Evolutionary conservation across 1,140 invertebrate genomes (phyloP).

Genomic region (Pristionchus pacificus): DNA sequence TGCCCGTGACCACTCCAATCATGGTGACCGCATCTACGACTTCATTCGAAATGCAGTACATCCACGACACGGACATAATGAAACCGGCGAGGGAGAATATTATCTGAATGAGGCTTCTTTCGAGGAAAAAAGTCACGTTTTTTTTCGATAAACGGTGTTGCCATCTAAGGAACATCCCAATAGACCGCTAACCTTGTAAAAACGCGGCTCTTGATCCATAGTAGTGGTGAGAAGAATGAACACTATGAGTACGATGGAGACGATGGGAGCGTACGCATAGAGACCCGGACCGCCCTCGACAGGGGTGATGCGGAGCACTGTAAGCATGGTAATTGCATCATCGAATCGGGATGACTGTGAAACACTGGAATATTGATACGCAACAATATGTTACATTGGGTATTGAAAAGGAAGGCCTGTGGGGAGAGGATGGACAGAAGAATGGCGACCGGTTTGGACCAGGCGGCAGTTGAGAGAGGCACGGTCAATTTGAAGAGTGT

Average conservation of each 20-base stretch:
- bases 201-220: constrained; percentile 40
- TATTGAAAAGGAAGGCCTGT: constrained; percentile 55
- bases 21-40: constrained; percentile 66
- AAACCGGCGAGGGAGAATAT: constrained; percentile 66
- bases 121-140: no score
- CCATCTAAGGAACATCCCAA: no score
- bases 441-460: constrained; percentile 65
- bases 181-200: constrained; percentile 41
- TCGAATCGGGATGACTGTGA: no score
- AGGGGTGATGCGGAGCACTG: constrained; percentile 4
- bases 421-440: constrained; percentile 65
- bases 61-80: constrained; percentile 67
- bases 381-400: constrained; percentile 35
- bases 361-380: no score
- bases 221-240: constrained; percentile 37
- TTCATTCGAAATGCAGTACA: constrained; percentile 69
- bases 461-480: constrained; percentile 67
- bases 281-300: constrained; percentile 28
- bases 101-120: constrained; percentile 31
- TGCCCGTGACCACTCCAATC: constrained; percentile 48
- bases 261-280: constrained; percentile 34
- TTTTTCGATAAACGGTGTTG: no score
- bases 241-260: constrained; percentile 41
- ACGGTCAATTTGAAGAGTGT: constrained; percentile 65
- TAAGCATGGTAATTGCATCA: no score